Evolutionary conservation across 2,888 invertebrate genomes (phyloP).

Genomic region (Eledona agricola): DNA sequence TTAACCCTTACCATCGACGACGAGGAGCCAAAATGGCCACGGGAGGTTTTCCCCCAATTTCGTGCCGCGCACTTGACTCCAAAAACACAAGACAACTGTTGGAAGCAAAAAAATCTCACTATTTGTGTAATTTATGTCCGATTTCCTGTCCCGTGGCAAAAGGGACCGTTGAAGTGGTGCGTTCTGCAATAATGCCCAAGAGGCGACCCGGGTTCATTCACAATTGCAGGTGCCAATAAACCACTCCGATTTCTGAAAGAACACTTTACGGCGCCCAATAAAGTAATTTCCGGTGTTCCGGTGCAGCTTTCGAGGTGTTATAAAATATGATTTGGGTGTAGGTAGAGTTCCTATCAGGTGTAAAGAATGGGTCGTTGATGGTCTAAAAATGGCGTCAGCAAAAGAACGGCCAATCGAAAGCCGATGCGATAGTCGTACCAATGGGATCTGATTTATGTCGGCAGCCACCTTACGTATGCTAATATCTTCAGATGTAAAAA

Average conservation of each 20-base stretch:
- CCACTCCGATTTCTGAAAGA: slow-evolving; percentile 9
- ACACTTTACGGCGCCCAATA: slow-evolving; percentile 8
- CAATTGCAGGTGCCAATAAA: slow-evolving; percentile 20
- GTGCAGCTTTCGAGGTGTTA: slow-evolving; percentile 11
- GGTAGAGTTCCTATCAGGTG: background rate
- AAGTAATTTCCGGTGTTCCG: slow-evolving; percentile 15
- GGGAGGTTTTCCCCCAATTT: slow-evolving; percentile 10
- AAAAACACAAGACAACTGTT: too few species aligned
- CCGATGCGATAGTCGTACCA: slow-evolving; percentile 44
- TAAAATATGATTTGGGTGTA: slow-evolving; percentile 9
- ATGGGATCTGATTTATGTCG: slow-evolving; percentile 47
- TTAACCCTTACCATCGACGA: too few species aligned
- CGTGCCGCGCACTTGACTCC: slow-evolving; percentile 1
- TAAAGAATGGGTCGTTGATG: background rate
- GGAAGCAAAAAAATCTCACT: too few species aligned
- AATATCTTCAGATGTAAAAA: slow-evolving; percentile 43
- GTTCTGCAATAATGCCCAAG: too few species aligned
- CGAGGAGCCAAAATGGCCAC: too few species aligned
- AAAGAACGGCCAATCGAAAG: slow-evolving; percentile 44
- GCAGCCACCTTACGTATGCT: slow-evolving; percentile 46
- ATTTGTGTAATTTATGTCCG: too few species aligned
- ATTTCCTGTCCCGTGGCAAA: too few species aligned
- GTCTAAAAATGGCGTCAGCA: slow-evolving; percentile 46
- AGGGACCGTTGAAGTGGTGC: too few species aligned
- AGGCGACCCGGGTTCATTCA: slow-evolving; percentile 14